These are phyloP conservation scores for Cydia splendana DNA, from an alignment of 1,140 invertebrate species.

Conservation along the genomic window DNA sequence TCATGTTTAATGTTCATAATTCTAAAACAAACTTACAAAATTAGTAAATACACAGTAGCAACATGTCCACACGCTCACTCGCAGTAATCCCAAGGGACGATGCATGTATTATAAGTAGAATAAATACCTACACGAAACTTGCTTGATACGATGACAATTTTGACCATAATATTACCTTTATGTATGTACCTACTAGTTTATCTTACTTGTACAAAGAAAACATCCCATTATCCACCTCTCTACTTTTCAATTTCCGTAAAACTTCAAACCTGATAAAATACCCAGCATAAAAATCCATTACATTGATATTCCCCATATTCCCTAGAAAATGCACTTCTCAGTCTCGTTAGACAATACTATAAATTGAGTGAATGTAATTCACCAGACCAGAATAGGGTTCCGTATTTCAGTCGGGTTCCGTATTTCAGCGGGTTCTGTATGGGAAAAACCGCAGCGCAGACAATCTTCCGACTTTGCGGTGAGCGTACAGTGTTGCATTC, in stretches of 20 bases:
- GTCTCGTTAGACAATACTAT: constrained; percentile 29
- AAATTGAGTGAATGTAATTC: constrained; percentile 30
- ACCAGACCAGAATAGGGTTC: constrained; percentile 12
- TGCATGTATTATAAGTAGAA: no score
- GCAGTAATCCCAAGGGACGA: no score
- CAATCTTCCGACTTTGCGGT: constrained; percentile 26
- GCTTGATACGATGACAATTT: no score
- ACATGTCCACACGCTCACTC: no score
- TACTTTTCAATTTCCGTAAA: background rate
- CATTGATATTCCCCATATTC: constrained; percentile 1
- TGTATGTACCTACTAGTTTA: no score
- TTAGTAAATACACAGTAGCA: no score
- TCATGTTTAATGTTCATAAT: no score
- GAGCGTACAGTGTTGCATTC: constrained; percentile 11
- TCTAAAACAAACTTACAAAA: no score
- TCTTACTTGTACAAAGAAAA: no score
- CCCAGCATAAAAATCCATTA: constrained; percentile 11
- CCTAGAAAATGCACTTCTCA: constrained; percentile 6
- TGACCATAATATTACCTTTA: no score
- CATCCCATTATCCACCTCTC: background rate
- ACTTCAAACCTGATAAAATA: background rate
- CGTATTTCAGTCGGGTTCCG: constrained; percentile 16
- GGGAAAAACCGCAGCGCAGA: constrained; percentile 24
- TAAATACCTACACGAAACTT: no score
- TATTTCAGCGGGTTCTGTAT: constrained; percentile 5